Base-by-base conservation (phyloP, 2,113 vertebrate genomes). In the Cromileptes altivelis region DNA sequence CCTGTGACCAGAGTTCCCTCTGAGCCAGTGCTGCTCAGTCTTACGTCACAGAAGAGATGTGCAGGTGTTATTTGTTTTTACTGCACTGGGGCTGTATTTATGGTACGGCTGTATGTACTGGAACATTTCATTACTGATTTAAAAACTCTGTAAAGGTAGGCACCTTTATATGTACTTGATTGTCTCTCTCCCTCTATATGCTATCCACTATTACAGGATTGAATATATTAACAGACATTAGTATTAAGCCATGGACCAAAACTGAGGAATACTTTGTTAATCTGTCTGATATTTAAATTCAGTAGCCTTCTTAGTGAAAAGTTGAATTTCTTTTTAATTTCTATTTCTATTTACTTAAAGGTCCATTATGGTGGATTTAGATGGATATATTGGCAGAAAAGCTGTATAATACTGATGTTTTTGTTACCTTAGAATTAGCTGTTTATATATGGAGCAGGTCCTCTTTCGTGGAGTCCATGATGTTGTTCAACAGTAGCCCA, bases 1-100 rank as follows among this genome's bases (percentile, higher is more conserved):
- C 76, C 60, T 70, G 70, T 42, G 81, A 73, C 23, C 74, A 60
- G 80, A 14, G 74, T 63, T 78, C 78, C 67, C 70, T 78, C 81
- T 71, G 67, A 90, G 67, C 45, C 67, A 56, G 61, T 18, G 7
- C 4, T 2, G 50, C 47, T 15, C 21, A 47, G 63, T 63, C 81
- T 37, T 0, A 17, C 13, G 52, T 73, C 70, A 76, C 17, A 5
- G n/a, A 82, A 37, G 40, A 47, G 53, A 1, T 21, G 42, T n/a
- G 6, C 2, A 5, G 23, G 49, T 9, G 47, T 42, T 45, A 3
- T 27, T n/a, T 30, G 23, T 21, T 77, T 49, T 49, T 42, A 4
- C 47, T 60, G 15, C 21, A 27, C n/a, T 6, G n/a, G 13, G 56
- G 56, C 23, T 30, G 17, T 14, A 17, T 60, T 30, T 30, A n/a